Evolutionary conservation across 2,113 vertebrate species (phyloP), one percentile per base, ranked within the genome.

Genomic region (Apus apus): DNA sequence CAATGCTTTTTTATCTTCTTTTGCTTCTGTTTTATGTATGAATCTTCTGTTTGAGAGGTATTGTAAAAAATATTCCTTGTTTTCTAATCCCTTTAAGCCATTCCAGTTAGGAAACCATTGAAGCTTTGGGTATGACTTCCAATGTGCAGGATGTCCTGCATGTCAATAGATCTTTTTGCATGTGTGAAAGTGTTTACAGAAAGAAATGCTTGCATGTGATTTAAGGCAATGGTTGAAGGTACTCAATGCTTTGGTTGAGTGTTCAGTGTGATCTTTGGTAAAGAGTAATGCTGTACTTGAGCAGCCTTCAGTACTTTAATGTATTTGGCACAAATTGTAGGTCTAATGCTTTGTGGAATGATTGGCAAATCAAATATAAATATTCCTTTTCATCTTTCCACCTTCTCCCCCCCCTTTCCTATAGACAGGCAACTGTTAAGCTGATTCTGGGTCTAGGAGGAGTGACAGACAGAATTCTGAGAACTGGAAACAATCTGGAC

Each of bases 401-500:
- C 40, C 40, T 43, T 14, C 40, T 11, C 6, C 15, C 23, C 1
- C 3, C 5, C 17, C 11, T 66, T 87, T 76, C 32, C 72, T 84
- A 14, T 23, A 64, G 68, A 45, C 45, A 75, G 53, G 54, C 50
- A 72, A 68, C 60, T 56, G 26, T 74, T 89, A 23, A 16, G 23
- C 15, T 81, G 51, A 60, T 72, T 76, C 61, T 72, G 80, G 62
- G 7, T 87, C 46, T 83, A 78, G 51, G 72, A 79, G 43, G 62
- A 84, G 60, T 46, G 8, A 18, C 51, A 53, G 21, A 67, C 68
- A 76, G 65, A 81, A 3, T 34, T 94, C 46, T 81, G 78, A 91
- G 87, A 90, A 88, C 19, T 90, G 70, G 87, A 89, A 96, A 70
- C 65, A 91, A 70, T 77, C 46, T 61, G 48, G 43, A 43, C 26